Percentiles rank a stretch among this genome's conserved stretches.
phyloP scores from a whole-genome alignment of 2,797 vertebrate genomes.

The Bradypodion ventrale region DNA sequence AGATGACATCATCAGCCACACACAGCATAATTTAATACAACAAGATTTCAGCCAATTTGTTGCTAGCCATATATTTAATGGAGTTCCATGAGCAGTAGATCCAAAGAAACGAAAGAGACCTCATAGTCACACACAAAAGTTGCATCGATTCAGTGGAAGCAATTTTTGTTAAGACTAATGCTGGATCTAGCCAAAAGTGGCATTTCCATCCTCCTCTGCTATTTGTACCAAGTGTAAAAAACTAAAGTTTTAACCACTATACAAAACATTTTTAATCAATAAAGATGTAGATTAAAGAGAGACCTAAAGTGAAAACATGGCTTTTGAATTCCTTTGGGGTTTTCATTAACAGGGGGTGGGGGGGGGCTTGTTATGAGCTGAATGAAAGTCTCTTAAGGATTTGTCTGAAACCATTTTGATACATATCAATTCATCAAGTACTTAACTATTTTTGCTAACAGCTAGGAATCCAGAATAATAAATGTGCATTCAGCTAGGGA shows the following conservation, averaged over 20 bases:
- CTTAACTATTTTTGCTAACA: slow-evolving; percentile 17
- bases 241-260: not conserved
- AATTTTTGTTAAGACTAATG: not conserved
- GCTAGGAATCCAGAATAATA: slow-evolving; percentile 25
- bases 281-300: not conserved
- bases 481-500: slow-evolving; percentile 9
- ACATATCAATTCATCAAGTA: slow-evolving; percentile 13
- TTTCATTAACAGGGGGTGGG: slow-evolving; percentile 6
- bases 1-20: not conserved
- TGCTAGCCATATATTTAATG: too few species aligned
- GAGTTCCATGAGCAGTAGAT: too few species aligned
- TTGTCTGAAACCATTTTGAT: slow-evolving; percentile 12
- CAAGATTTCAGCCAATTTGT: too few species aligned
- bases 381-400: slow-evolving; percentile 11
- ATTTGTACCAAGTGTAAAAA: not conserved
- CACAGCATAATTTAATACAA: too few species aligned
- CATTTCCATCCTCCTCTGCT: not conserved
- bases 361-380: not conserved
- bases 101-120: too few species aligned
- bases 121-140: too few species aligned
- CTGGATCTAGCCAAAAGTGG: not conserved
- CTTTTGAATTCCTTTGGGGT: slow-evolving; percentile 6
- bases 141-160: too few species aligned
- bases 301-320: slow-evolving; percentile 18
- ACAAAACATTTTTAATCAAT: slow-evolving; percentile 10